Conservation (phyloP, 1,140 invertebrate species). For the Caenorhabditis remanei region DNA sequence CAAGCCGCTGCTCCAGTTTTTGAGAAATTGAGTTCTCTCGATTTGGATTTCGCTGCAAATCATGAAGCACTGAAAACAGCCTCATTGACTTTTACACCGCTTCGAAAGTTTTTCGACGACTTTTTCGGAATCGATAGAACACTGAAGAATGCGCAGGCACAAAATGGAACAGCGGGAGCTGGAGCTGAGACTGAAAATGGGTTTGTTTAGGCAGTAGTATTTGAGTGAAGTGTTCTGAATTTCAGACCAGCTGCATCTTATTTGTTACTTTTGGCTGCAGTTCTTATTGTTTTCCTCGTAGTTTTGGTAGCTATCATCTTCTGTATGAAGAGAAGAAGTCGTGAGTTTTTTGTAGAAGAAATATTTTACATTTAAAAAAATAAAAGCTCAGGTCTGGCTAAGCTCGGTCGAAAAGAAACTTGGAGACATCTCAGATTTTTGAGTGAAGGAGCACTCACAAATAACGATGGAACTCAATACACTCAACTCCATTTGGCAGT, state of each 20-base stretch:
- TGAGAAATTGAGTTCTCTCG: neutral
- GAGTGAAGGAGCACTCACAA: neutral
- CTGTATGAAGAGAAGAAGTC: neutral
- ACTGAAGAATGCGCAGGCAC: neutral
- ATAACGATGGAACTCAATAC: constrained; percentile 4
- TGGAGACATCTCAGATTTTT: constrained; percentile 21
- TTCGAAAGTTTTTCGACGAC: neutral
- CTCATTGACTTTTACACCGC: neutral
- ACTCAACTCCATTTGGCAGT: neutral
- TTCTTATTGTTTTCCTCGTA: neutral
- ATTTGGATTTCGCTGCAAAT: neutral
- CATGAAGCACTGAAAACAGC: neutral
- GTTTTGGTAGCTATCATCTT: neutral
- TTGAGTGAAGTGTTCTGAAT: neutral
- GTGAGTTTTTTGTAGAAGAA: neutral
- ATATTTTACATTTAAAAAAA: neutral
- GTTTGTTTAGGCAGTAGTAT: neutral
- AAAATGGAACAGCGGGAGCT: neutral
- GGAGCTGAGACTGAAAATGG: neutral
- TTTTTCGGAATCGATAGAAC: constrained; percentile 13
- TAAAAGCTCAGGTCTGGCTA: neutral
- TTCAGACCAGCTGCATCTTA: neutral
- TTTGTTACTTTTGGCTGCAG: neutral
- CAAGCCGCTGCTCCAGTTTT: neutral
- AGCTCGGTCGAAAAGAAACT: neutral